Evolutionary conservation across 2,113 vertebrate genomes (phyloP).

Genomic region (Pachyramphus minor): DNA sequence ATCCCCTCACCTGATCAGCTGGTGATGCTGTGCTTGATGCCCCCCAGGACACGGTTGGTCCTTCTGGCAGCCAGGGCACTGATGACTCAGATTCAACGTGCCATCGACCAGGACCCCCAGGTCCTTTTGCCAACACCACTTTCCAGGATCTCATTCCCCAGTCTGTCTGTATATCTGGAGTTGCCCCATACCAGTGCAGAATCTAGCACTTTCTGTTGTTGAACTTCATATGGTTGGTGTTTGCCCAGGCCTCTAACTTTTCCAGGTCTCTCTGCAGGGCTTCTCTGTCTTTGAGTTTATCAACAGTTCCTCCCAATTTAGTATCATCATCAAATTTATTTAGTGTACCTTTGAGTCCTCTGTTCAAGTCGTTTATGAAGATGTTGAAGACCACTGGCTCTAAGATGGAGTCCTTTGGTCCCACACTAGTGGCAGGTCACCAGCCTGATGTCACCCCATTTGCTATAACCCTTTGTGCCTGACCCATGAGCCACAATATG

Average conservation of each 20-base stretch:
- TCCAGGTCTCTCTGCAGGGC: neutral
- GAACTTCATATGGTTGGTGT: neutral
- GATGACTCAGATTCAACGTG: neutral
- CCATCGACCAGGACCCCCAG: neutral
- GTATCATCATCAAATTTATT: neutral
- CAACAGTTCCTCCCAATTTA: neutral
- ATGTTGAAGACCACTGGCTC: neutral
- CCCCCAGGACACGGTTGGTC: neutral
- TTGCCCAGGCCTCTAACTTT: neutral
- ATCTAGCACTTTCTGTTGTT: neutral
- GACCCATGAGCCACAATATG: neutral
- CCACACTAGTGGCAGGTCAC: too few species aligned
- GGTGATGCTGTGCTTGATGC: neutral
- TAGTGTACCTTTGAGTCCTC: neutral
- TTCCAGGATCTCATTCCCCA: neutral
- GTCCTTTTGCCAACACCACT: neutral
- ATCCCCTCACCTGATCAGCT: neutral
- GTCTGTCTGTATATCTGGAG: neutral
- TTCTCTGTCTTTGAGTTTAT: neutral
- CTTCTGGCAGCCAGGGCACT: neutral
- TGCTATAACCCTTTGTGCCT: neutral
- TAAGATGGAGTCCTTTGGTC: neutral
- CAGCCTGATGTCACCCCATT: neutral
- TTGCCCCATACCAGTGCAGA: neutral
- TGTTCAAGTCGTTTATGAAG: neutral